Conservation (phyloP, 2,113 vertebrate species). For the Rousettus leschenaultii region DNA sequence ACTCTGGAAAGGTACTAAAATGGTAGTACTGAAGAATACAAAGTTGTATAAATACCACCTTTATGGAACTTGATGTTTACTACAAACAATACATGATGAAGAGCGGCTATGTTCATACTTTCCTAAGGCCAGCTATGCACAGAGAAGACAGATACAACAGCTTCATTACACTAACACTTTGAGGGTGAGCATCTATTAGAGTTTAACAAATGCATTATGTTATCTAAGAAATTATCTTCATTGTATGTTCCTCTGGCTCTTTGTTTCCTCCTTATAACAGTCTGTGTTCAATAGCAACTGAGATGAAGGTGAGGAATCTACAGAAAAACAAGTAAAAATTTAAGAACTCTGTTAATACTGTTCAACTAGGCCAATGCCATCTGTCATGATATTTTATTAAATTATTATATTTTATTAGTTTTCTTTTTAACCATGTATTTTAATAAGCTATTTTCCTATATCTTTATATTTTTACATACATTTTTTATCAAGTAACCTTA, state of each 20-base stretch:
- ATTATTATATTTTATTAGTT: background rate
- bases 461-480: background rate
- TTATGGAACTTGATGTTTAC: background rate
- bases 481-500: background rate
- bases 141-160: background rate
- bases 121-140: background rate
- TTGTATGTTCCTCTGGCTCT: background rate
- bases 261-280: background rate
- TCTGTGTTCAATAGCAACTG: background rate
- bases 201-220: background rate
- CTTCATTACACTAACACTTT: background rate
- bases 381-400: conserved; percentile 24
- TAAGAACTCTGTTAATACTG: background rate
- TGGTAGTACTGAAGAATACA: background rate
- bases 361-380: background rate
- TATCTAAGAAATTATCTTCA: background rate
- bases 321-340: background rate
- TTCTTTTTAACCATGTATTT: background rate
- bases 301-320: background rate
- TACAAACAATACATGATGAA: background rate
- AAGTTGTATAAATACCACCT: background rate
- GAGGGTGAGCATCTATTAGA: background rate
- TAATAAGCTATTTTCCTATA: background rate
- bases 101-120: background rate
- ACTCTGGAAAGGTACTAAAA: background rate